Base-by-base conservation (phyloP, 2,888 invertebrate genomes). In the Dryococelus australis region DNA sequence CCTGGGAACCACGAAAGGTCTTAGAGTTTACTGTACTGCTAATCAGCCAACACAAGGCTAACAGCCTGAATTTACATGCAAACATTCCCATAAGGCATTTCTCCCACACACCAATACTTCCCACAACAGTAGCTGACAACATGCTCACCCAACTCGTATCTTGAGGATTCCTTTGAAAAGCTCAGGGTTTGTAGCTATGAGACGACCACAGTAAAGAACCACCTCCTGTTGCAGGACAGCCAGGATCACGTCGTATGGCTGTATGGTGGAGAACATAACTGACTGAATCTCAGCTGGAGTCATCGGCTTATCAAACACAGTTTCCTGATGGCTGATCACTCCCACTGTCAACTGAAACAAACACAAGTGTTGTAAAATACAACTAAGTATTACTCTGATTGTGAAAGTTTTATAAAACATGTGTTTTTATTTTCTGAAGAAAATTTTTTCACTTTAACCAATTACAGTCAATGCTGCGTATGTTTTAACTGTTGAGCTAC, bases 241-340 rank as follows among this genome's bases (percentile, higher is more conserved):
- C 89, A 98, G 98, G 88, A 98, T 97, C 43, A 98, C 95, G 92
- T 99, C 97, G 91, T 97, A 97, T 0, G 97, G 97, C 92, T 98
- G 97, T 90, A 98, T 97, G 10, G 96, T 96, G 26, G 96, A 95
- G 92, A 99, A 99, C 94, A 99, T 96, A 12, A 98, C 97, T 43
- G 96, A 95, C 91, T 98, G 97, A 87, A 99, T 98, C 93, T 99
- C 99, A 1, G 96, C 96, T 0, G 99, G 99, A 0, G 98, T 98
- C 95, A 99, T 96, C 0, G 99, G 99, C 91, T 99, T 98, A 92
- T 98, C 98, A 91, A 99, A 97, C n/a, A 98, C 97, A 0, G 98
- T 97, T 93, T 99, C 99, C 90, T 98, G 97, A 90, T 97, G 97
- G 0, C 98, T 98, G 91, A 98, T 97, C 87, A 99, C 98, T 47